These are phyloP conservation scores for Spisula subtruncata DNA, from an alignment of 2,888 invertebrate species.

Conservation along the genomic window DNA sequence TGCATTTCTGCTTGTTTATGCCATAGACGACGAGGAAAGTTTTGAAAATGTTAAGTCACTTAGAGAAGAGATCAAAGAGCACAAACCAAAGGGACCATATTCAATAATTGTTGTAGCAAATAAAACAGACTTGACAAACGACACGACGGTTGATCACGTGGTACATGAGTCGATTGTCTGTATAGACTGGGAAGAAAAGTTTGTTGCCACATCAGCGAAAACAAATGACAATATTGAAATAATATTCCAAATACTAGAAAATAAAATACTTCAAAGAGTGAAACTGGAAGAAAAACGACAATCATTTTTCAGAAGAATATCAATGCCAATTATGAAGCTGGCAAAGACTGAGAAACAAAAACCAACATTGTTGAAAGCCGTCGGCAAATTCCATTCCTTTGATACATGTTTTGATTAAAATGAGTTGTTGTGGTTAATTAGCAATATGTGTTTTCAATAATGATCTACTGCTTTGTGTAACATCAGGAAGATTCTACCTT, in stretches of 20 bases:
- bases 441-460: too few relatives aligned
- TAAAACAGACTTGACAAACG: conserved; percentile 79
- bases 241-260: conserved; percentile 94
- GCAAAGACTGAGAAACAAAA: conserved; percentile 88
- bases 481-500: too few relatives aligned
- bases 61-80: conserved; percentile 81
- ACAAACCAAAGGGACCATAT: conserved; percentile 74
- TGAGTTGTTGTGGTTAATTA: neutral
- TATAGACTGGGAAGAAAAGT: conserved; percentile 97
- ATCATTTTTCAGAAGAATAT: conserved; percentile 40
- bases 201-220: conserved; percentile 96
- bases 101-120: conserved; percentile 84
- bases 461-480: too few relatives aligned
- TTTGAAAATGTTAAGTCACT: conserved; percentile 84
- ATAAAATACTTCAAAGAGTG: conserved; percentile 23
- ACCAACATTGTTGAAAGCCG: conserved; percentile 2
- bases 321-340: conserved; percentile 48
- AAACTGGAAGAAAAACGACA: conserved; percentile 41
- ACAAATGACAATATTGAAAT: conserved; percentile 92
- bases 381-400: neutral
- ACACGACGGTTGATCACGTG: conserved; percentile 90
- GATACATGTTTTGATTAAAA: conserved; percentile 11
- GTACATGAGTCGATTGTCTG: conserved; percentile 92
- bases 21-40: conserved; percentile 83
- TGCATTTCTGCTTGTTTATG: conserved; percentile 87